phyloP scores from a whole-genome alignment of 2,888 invertebrate genomes.

The Diarsia rubi region DNA sequence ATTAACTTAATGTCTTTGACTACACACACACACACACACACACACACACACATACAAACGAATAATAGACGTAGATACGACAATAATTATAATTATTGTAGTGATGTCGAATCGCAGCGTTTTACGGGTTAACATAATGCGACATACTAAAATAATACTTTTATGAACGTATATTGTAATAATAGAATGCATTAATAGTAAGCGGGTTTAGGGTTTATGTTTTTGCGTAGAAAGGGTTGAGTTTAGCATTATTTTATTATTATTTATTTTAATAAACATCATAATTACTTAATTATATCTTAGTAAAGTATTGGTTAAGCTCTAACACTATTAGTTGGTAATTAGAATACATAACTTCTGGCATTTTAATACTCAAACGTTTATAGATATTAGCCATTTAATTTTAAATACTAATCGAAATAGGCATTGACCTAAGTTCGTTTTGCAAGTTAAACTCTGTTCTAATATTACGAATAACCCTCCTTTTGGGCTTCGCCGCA shows the following conservation, averaged over 20 bases:
- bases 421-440: conserved; percentile 5
- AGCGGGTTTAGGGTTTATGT: conserved; percentile 15
- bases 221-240: conserved; percentile 24
- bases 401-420: conserved; percentile 38
- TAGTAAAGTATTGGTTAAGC: conserved; percentile 5
- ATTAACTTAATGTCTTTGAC: conserved; percentile 90
- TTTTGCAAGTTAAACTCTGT: conserved; percentile 5
- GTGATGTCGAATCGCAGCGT: conserved; percentile 56
- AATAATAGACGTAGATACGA: conserved; percentile 50
- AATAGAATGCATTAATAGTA: conserved; percentile 38
- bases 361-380: conserved; percentile 41
- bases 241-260: neutral
- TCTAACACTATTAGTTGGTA: conserved; percentile 8
- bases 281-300: neutral
- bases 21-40: conserved; percentile 71
- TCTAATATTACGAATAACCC: neutral
- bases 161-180: conserved; percentile 48
- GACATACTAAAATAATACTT: conserved; percentile 58
- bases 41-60: conserved; percentile 56
- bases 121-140: conserved; percentile 51
- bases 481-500: too few relatives aligned
- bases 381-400: conserved; percentile 40
- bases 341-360: conserved; percentile 44
- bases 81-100: conserved; percentile 53
- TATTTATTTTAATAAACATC: neutral